These are phyloP conservation scores for Hoplostethus atlanticus DNA, from an alignment of 2,797 vertebrate genomes.

Conservation along the genomic window DNA sequence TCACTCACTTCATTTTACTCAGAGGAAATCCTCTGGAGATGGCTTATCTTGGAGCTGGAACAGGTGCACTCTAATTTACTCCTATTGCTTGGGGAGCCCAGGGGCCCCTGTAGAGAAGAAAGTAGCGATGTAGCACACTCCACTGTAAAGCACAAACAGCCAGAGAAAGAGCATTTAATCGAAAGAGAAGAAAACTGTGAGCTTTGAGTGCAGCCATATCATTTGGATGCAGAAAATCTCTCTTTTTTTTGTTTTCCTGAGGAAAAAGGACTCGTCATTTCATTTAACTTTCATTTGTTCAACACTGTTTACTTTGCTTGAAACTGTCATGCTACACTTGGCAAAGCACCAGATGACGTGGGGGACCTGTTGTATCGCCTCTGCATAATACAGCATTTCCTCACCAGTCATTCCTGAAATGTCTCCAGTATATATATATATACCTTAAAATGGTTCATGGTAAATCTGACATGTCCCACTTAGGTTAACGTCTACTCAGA, in stretches of 20 bases:
- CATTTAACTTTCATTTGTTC: slow-evolving; percentile 79
- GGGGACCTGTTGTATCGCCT: slow-evolving; percentile 76
- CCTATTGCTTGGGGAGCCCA: slow-evolving; percentile 89
- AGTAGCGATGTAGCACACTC: slow-evolving; percentile 85
- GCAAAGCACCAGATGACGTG: slow-evolving; percentile 72
- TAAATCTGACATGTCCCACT: slow-evolving; percentile 61
- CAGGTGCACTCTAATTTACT: slow-evolving; percentile 92
- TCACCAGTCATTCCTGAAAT: slow-evolving; percentile 56
- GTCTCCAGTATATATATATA: slow-evolving; percentile 44
- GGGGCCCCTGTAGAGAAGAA: slow-evolving; percentile 86
- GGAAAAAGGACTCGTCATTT: slow-evolving; percentile 68
- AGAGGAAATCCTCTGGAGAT: slow-evolving; percentile 87
- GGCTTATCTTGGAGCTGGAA: slow-evolving; percentile 88
- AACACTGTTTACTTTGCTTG: slow-evolving; percentile 79
- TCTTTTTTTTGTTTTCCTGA: slow-evolving; percentile 36
- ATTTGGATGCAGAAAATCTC: slow-evolving; percentile 79
- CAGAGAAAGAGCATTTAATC: slow-evolving; percentile 87
- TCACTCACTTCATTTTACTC: slow-evolving; percentile 89
- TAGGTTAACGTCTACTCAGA: slow-evolving; percentile 70
- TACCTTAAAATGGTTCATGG: slow-evolving; percentile 46
- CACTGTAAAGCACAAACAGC: slow-evolving; percentile 85
- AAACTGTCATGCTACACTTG: slow-evolving; percentile 74
- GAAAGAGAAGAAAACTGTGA: slow-evolving; percentile 83
- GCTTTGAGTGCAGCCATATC: slow-evolving; percentile 79
- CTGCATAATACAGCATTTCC: slow-evolving; percentile 68